Conservation (phyloP, 1,140 invertebrate genomes). For the Drosophila serrata region DNA sequence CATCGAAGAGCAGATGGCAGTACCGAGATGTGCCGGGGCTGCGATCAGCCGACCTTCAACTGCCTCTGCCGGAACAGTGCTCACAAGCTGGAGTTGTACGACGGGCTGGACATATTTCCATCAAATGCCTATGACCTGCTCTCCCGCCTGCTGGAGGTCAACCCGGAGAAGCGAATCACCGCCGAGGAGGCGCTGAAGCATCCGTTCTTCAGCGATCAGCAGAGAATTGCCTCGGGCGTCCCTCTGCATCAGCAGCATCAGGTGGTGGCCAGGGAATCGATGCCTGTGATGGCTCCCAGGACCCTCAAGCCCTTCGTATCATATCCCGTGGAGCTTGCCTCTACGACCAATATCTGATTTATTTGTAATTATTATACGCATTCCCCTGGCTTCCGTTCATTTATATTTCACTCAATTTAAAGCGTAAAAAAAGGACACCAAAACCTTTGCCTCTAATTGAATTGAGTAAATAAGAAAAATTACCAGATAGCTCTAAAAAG, state of each 20-base stretch:
- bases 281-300: slow-evolving; percentile 18
- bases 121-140: slow-evolving; percentile 97
- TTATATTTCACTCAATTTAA: slow-evolving; percentile 4
- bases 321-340: slow-evolving; percentile 4
- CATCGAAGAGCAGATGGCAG: slow-evolving; percentile 65
- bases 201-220: slow-evolving; percentile 88
- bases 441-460: slow-evolving; percentile 15
- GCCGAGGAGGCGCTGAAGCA: slow-evolving; percentile 99
- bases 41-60: slow-evolving; percentile 74
- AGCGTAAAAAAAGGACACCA: neutral
- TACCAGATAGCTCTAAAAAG: neutral
- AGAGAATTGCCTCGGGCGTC: slow-evolving; percentile 46
- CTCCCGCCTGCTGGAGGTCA: slow-evolving; percentile 99
- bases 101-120: slow-evolving; percentile 72
- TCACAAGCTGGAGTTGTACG: slow-evolving; percentile 61
- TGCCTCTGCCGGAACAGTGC: slow-evolving; percentile 71
- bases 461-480: slow-evolving; percentile 15
- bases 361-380: slow-evolving; percentile 1
- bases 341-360: slow-evolving; percentile 5
- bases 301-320: slow-evolving; percentile 46
- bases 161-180: slow-evolving; percentile 98
- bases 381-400: slow-evolving; percentile 3
- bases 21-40: slow-evolving; percentile 71
- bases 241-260: slow-evolving; percentile 30
- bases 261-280: slow-evolving; percentile 31